Base-by-base conservation (phyloP, 2,113 vertebrate genomes). In the Noturus placidus region DNA sequence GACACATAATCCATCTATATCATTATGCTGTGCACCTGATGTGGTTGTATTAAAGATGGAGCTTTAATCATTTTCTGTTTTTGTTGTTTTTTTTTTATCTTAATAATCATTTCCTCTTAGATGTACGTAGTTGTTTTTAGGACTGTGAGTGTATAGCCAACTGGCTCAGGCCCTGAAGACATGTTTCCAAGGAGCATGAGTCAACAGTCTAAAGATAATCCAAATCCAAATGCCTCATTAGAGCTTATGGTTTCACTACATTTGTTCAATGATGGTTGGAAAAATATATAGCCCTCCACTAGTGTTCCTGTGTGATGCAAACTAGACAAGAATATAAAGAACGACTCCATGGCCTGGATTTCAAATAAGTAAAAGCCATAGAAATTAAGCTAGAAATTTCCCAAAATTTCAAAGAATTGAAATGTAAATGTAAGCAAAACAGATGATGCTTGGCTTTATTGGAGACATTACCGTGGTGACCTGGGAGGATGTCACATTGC, bases 391-490 rank as follows among this genome's bases (percentile, higher is more conserved):
- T 76, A 76, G 38, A 27, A 46, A 50, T 50, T 5, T 76, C 4
- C 4, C 0, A 13, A 76, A 56, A 65, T 42, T 14, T 27, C 8
- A 65, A 65, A 25, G 25, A 69, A 65, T 4, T 38, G 13, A 25
- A 54, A 84, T 70, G 25, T 85, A 38, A 74, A 74, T 20, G 7
- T 77, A 76, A 61, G 27, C 25, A 54, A 85, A 85, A 56, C 5
- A 17, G 11, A 38, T 25, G 22, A n/a, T 50, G 61, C 33, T 2
- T 46, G 79, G 82, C 83, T 72, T 57, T 84, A 65, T 84, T 50
- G 11, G 63, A 80, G 63, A 82, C 17, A 78, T 83, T 83, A 52
- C 38, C 22, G 70, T 70, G 63, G 52, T 89, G 63, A 80, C 59
- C 72, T 4, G 20, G 57, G 67, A 74, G 42, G 82, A 87, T 82